phyloP scores from a whole-genome alignment of 1,140 invertebrate species.

The Microplitis mediator region DNA sequence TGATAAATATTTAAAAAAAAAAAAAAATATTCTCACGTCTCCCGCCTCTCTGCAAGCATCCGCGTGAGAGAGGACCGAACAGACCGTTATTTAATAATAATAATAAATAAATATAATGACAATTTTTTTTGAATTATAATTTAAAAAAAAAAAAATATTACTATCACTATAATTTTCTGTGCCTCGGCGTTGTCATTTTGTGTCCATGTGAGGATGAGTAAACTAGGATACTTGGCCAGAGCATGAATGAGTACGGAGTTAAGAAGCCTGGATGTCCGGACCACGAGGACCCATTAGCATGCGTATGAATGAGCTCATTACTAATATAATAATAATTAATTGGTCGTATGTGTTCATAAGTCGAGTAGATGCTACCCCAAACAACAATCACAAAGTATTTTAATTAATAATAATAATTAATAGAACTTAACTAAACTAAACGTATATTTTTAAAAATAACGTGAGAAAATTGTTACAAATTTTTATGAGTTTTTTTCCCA shows the following conservation, averaged over 20 bases:
- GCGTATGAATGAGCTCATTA: slow-evolving; percentile 11
- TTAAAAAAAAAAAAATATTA: too few relatives aligned
- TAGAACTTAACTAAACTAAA: slow-evolving; percentile 35
- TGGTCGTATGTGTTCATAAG: slow-evolving; percentile 17
- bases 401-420: slow-evolving; percentile 29
- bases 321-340: not conserved
- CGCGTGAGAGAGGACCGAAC: slow-evolving; percentile 53
- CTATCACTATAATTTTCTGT: not conserved
- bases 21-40: slow-evolving; percentile 60
- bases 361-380: slow-evolving; percentile 40
- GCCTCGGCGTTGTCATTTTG: slow-evolving; percentile 40
- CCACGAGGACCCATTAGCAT: slow-evolving; percentile 21
- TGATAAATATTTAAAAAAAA: slow-evolving; percentile 10
- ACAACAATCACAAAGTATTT: not conserved
- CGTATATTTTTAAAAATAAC: slow-evolving; percentile 23
- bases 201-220: slow-evolving; percentile 40
- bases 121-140: slow-evolving; percentile 32
- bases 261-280: slow-evolving; percentile 25
- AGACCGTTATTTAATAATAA: slow-evolving; percentile 7
- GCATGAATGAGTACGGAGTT: slow-evolving; percentile 10
- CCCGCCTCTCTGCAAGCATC: slow-evolving; percentile 60
- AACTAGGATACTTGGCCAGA: slow-evolving; percentile 1
- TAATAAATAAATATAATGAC: not conserved
- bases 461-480: slow-evolving; percentile 58
- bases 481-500: slow-evolving; percentile 62